A percentile compares a stretch with the other conserved stretches of the same genome.
Evolutionary conservation across 2,888 invertebrate genomes (phyloP).

Genomic region (Monochamus alternatus): DNA sequence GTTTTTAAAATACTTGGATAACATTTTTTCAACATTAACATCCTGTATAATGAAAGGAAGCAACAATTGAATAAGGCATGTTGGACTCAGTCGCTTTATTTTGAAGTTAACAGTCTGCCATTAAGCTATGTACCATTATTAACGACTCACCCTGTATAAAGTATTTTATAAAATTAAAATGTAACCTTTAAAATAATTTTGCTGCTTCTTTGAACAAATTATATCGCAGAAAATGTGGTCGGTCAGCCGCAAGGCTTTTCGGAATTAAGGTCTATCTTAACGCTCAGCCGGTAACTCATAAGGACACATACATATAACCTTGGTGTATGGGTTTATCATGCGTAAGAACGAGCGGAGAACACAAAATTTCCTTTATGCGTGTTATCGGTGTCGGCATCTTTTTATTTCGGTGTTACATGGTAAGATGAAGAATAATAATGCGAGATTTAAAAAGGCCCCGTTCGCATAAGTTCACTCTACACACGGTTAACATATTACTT

Average conservation of each 20-base stretch:
- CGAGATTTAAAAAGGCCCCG: slow-evolving; percentile 8
- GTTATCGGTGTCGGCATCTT: slow-evolving; percentile 33
- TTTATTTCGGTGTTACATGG: slow-evolving; percentile 15
- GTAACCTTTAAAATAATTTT: slow-evolving; percentile 7
- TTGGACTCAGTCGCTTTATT: too few relatives aligned
- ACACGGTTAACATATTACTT: neutral
- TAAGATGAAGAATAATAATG: slow-evolving; percentile 18
- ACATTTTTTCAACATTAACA: too few relatives aligned
- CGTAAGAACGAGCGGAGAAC: slow-evolving; percentile 24
- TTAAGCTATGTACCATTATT: too few relatives aligned
- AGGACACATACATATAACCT: slow-evolving; percentile 10
- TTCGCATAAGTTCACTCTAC: neutral
- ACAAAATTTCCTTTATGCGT: slow-evolving; percentile 22
- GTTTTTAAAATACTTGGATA: too few relatives aligned
- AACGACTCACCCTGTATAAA: too few relatives aligned
- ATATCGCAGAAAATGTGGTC: neutral
- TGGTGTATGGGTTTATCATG: slow-evolving; percentile 11
- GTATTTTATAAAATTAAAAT: neutral
- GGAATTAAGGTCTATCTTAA: slow-evolving; percentile 22
- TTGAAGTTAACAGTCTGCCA: too few relatives aligned
- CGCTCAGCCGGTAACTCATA: slow-evolving; percentile 15
- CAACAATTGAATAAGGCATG: too few relatives aligned
- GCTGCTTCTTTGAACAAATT: neutral
- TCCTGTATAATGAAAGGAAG: too few relatives aligned
- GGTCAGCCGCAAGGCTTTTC: neutral